phyloP scores from a whole-genome alignment of 2,113 vertebrate species.

The Poeciliopsis turrubarensis region DNA sequence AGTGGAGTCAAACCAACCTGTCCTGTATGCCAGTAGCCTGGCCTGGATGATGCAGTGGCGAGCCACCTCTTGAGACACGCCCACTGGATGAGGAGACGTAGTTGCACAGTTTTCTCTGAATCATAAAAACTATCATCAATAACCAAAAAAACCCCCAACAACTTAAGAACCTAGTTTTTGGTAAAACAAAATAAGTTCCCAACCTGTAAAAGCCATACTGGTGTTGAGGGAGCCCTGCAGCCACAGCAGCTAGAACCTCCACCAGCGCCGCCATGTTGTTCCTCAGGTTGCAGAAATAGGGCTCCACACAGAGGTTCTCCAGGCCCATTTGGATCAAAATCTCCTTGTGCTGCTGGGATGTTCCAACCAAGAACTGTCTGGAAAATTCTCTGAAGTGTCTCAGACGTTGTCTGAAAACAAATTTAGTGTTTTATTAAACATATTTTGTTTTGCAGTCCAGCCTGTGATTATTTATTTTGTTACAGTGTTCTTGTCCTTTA shows the following conservation, averaged over 20 bases:
- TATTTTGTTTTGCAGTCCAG: too few relatives aligned
- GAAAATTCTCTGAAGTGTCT: constrained; percentile 84
- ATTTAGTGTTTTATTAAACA: not conserved
- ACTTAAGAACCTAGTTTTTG: not conserved
- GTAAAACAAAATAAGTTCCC: not conserved
- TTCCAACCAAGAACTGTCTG: constrained; percentile 83
- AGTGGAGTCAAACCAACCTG: constrained; percentile 76
- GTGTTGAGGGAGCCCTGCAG: constrained; percentile 84
- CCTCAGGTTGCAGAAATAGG: constrained; percentile 89
- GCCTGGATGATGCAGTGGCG: constrained; percentile 93
- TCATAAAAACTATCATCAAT: not conserved
- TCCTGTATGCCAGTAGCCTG: constrained; percentile 87
- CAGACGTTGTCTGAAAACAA: constrained; percentile 74
- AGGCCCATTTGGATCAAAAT: constrained; percentile 87
- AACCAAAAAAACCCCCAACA: too few relatives aligned
- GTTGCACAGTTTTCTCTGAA: constrained; percentile 30
- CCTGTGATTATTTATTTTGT: not conserved
- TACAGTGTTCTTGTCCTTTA: not conserved
- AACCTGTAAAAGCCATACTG: constrained; percentile 83
- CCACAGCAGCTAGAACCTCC: constrained; percentile 85
- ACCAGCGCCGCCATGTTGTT: constrained; percentile 92
- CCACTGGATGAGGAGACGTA: constrained; percentile 24
- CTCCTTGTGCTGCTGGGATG: constrained; percentile 80
- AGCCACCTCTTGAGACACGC: constrained; percentile 85
- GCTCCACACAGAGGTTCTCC: constrained; percentile 91